Percentiles rank a stretch among this genome's conserved stretches.
These are phyloP conservation scores for Petrocephalus schoutedeni DNA, from an alignment of 2,797 vertebrate species.

Conservation along the genomic window DNA sequence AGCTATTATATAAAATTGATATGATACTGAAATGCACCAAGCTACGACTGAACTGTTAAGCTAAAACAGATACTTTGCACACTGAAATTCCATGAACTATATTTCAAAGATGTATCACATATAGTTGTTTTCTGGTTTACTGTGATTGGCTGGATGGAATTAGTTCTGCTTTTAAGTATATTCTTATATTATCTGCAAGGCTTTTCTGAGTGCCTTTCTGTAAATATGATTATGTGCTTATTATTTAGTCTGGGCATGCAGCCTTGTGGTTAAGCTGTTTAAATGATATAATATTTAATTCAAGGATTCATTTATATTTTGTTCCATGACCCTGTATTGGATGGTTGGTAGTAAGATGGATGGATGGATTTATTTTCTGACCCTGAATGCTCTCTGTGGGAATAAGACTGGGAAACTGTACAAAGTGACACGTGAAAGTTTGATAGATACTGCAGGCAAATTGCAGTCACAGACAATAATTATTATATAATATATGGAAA, in stretches of 20 bases:
- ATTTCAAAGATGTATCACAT: neutral
- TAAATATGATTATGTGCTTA: neutral
- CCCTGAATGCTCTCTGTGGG: neutral
- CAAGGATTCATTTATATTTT: neutral
- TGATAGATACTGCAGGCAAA: neutral
- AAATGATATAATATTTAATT: constrained; percentile 8
- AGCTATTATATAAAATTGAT: neutral
- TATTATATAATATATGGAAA: neutral
- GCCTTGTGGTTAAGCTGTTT: neutral
- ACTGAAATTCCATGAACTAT: neutral
- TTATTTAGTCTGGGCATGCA: neutral
- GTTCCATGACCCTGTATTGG: neutral
- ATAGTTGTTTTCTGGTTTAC: neutral
- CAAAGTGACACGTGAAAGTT: constrained; percentile 1
- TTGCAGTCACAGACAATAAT: neutral
- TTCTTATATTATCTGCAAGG: neutral
- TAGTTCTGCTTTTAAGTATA: neutral
- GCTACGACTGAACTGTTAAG: neutral
- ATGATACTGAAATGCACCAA: neutral
- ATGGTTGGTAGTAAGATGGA: neutral
- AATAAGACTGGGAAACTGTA: neutral
- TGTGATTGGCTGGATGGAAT: constrained; percentile 1
- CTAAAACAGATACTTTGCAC: neutral
- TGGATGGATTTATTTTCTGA: neutral
- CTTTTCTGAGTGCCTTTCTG: neutral